Evolutionary conservation across 2,888 invertebrate species (phyloP), one percentile per base, ranked within the genome.

Genomic region (Andrena bucephala): DNA sequence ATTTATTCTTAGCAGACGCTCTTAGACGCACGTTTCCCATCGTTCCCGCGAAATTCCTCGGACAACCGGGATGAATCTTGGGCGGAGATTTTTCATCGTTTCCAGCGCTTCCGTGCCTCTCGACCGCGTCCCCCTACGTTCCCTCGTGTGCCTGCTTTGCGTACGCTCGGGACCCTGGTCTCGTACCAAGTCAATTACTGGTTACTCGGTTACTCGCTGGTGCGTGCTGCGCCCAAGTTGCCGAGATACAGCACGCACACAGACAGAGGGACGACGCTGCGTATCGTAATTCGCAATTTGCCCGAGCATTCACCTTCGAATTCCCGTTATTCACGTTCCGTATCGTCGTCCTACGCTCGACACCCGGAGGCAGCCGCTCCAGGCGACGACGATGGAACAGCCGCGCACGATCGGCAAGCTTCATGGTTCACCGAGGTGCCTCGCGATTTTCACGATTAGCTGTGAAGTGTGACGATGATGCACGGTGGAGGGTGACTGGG

Each of bases 281-380:
- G 88, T 91, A 92, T 92, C 89, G 91, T 90, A 90, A 93, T 93
- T 92, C 92, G 92, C 92, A 92, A 93, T 93, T 93, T 93, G 90
- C 91, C 90, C 91, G 93, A 93, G 93, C 93, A 93, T 93, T 93
- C 93, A 93, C 93, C 93, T 93, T 93, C 93, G 90, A 89, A 93
- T 93, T 93, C 92, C 93, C 93, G 93, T 93, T 93, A 93, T 88
- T 90, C 90, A 85, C 89, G 91, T 90, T 89, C 90, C 89, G 87
- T 90, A 89, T 83, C 85, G 87, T 86, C 89, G 85, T 86, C 81
- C 78, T 80, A 74, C 71, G 68, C 85, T 72, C 77, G 81, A 70
- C 71, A 75, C 83, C 63, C 70, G 65, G 70, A 16, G 42, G 78
- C 69, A 83, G 54, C 57, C 67, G 74, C 79, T 79, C 48, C 83